phyloP scores from a whole-genome alignment of 2,888 invertebrate genomes.

The Drosophila acutilabella region DNA sequence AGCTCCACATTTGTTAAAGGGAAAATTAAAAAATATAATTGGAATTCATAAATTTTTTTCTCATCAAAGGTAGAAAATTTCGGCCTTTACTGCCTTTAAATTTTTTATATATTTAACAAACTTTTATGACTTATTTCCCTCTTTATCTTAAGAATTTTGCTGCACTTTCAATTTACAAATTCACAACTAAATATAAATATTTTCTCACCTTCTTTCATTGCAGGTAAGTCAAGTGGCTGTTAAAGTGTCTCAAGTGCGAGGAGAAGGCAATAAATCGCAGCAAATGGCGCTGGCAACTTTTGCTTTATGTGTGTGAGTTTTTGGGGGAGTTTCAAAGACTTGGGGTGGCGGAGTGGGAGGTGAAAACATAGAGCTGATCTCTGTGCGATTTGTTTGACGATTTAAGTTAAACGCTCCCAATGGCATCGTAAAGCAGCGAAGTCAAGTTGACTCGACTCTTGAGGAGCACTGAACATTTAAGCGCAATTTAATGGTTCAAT shows the following conservation, averaged over 20 bases:
- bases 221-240: conserved; percentile 73
- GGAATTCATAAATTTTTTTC: neutral
- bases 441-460: neutral
- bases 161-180: conserved; percentile 19
- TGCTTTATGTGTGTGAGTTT: conserved; percentile 23
- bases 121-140: no score
- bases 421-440: conserved; percentile 63
- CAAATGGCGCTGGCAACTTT: conserved; percentile 65
- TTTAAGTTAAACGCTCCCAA: conserved; percentile 77
- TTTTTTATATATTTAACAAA: no score
- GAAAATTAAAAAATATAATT: no score
- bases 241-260: conserved; percentile 45
- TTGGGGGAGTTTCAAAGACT: conserved; percentile 13
- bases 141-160: conserved; percentile 1
- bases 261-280: conserved; percentile 65
- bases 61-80: no score
- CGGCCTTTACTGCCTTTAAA: no score
- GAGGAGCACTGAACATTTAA: conserved; percentile 65
- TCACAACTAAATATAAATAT: conserved; percentile 13
- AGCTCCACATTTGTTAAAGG: no score
- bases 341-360: neutral
- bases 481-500: conserved; percentile 82
- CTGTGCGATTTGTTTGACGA: conserved; percentile 67
- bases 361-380: conserved; percentile 34
- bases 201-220: conserved; percentile 50